Base-by-base conservation (phyloP, 2,888 invertebrate genomes). In the Amiota minor region DNA sequence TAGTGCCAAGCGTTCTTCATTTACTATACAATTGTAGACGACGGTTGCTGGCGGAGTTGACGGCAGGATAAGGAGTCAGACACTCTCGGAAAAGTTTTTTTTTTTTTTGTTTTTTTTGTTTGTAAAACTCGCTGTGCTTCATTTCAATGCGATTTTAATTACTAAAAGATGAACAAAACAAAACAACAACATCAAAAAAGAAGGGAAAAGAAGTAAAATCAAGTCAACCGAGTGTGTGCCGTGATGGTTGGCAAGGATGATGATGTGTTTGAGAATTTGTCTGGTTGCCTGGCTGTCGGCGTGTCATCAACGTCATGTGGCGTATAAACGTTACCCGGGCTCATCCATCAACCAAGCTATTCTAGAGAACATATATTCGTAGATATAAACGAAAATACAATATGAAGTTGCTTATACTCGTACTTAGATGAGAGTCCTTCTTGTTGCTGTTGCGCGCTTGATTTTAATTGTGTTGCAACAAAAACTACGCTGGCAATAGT, bases 1-100 rank as follows among this genome's bases (percentile, higher is more conserved):
- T 85, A 81, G 85, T 84, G 84, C 83, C 84, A 80, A 84, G 83
- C 80, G 85, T 84, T 83, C 84, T 83, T 85, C 82, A 83, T 83
- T 85, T 85, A 81, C 83, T 85, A 85, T 83, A 35, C 35, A 83
- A 83, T 83, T 83, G 18, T 35, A 35, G 35, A 35, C 35, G 35
- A 35, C 20, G 50, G 23, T 35, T 8, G 50, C 20, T 46, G 49
- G 10, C 14, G 14, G 23, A 18, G 45, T 9, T 50, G 20, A 10
- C 20, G 49, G 53, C 49, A 68, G 67, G 16, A 45, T 45, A 45
- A 11, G 6, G 35, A 35, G 35, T 35, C 35, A 35, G 35, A 35
- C 35, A 35, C 35, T 6, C 35, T 35, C 35, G 35, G 35, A 35
- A 35, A 9, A 20, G 70, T 47, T 65, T 45, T 18, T 47, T 18